Evolutionary conservation across 2,888 invertebrate genomes (phyloP).

Genomic region (Limnephilus lunatus): DNA sequence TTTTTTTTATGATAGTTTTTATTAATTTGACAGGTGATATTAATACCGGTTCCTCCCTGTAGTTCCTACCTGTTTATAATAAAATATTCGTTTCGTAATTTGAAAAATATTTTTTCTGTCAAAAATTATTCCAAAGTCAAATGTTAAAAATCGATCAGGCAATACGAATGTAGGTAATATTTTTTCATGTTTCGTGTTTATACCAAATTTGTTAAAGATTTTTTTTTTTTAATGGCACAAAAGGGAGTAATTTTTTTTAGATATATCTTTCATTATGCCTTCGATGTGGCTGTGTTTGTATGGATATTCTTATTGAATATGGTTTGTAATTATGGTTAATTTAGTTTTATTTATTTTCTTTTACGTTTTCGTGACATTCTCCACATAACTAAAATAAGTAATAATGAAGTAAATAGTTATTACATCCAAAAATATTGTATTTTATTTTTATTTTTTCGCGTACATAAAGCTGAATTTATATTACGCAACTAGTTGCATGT

Average conservation of each 20-base stretch:
- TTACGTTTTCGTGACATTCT: not conserved
- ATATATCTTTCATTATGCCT: slow-evolving; percentile 37
- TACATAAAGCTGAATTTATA: not conserved
- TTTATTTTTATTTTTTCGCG: too few relatives aligned
- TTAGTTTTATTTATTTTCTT: not conserved
- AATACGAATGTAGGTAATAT: not conserved
- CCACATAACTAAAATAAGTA: not conserved
- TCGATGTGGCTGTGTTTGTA: slow-evolving; percentile 21
- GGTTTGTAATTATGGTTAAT: slow-evolving; percentile 12
- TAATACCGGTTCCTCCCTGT: not conserved
- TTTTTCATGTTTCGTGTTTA: slow-evolving; percentile 21
- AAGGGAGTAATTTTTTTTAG: not conserved
- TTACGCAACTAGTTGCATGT: too few relatives aligned
- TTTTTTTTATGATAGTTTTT: not conserved
- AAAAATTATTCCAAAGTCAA: slow-evolving; percentile 4
- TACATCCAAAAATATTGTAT: too few relatives aligned
- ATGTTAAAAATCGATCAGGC: not conserved
- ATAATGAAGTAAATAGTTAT: too few relatives aligned
- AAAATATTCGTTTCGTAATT: not conserved
- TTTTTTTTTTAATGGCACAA: slow-evolving; percentile 27
- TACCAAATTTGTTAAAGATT: not conserved
- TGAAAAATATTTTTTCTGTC: not conserved
- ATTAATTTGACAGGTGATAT: not conserved
- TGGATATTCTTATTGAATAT: slow-evolving; percentile 44
- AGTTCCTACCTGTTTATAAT: not conserved